These are phyloP conservation scores for Lacanobia wlatinum DNA, from an alignment of 2,888 invertebrate species.

Conservation along the genomic window DNA sequence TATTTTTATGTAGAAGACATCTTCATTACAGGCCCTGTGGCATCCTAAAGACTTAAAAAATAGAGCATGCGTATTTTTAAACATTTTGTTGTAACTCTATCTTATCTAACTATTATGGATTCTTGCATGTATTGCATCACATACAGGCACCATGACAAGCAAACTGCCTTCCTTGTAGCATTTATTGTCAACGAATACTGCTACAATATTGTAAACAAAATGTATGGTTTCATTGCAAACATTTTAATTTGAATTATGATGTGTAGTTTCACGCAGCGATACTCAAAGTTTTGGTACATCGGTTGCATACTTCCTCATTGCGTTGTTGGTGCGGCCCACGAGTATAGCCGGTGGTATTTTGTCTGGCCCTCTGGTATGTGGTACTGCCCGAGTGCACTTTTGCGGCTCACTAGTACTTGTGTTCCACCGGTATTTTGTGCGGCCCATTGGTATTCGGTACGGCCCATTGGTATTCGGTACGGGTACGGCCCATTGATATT, in stretches of 20 bases:
- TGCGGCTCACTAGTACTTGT: not conserved
- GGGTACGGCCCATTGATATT: not conserved
- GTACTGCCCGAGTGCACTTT: not conserved
- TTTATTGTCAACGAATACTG: conserved; percentile 36
- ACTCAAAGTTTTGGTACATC: conserved; percentile 14
- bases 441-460: too few relatives aligned
- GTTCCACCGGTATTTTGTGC: not conserved
- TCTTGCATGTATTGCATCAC: conserved; percentile 40
- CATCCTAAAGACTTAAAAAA: too few relatives aligned
- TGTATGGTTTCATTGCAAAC: not conserved
- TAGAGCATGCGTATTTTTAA: too few relatives aligned
- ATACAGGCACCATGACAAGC: conserved; percentile 26
- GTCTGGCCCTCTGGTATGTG: too few relatives aligned
- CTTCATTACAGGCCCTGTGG: too few relatives aligned
- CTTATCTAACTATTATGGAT: not conserved
- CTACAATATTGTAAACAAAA: conserved; percentile 26
- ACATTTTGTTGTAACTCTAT: too few relatives aligned
- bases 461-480: too few relatives aligned
- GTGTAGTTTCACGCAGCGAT: conserved; percentile 3
- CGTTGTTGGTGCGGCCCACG: not conserved
- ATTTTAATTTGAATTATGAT: conserved; percentile 15
- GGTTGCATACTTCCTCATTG: not conserved
- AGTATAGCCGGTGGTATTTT: not conserved
- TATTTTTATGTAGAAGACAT: too few relatives aligned
- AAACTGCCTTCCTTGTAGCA: conserved; percentile 41